phyloP scores from a whole-genome alignment of 2,113 vertebrate genomes.

The Amphilophus citrinellus region DNA sequence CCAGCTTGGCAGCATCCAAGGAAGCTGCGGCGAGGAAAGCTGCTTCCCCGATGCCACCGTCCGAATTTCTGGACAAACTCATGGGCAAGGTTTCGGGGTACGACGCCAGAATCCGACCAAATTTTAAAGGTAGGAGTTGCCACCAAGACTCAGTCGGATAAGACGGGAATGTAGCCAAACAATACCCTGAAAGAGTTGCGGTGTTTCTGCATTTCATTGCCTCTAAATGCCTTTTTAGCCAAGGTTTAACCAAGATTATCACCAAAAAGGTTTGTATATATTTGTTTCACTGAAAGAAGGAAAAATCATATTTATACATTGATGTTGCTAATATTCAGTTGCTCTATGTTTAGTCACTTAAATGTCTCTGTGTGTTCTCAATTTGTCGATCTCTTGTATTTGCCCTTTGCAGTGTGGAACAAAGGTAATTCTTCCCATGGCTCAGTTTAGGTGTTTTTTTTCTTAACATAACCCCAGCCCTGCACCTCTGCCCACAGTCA shows the following conservation, averaged over 20 bases:
- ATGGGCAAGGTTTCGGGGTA: conserved; percentile 99
- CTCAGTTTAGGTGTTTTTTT: conserved; percentile 23
- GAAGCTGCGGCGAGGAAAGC: conserved; percentile 95
- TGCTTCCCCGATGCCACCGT: conserved; percentile 94
- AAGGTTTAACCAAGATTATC: conserved; percentile 35
- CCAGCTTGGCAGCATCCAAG: conserved; percentile 95
- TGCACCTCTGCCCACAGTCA: conserved; percentile 19
- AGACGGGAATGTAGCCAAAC: conserved; percentile 80
- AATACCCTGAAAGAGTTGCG: conserved; percentile 17
- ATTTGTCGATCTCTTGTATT: conserved; percentile 69
- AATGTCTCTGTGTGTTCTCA: conserved; percentile 64
- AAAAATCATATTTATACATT: neutral
- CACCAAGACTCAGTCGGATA: conserved; percentile 73
- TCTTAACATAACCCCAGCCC: conserved; percentile 18
- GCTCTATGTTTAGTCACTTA: conserved; percentile 46
- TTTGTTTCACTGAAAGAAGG: neutral
- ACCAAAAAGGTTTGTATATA: conserved; percentile 64
- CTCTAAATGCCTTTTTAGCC: conserved; percentile 17
- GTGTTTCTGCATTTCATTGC: conserved; percentile 33
- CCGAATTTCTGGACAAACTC: conserved; percentile 97
- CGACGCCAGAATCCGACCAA: conserved; percentile 97
- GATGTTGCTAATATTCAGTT: conserved; percentile 22
- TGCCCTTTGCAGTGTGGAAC: conserved; percentile 70
- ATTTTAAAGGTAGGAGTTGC: conserved; percentile 94
- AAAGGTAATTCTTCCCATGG: conserved; percentile 76